These are phyloP conservation scores for Martes martes DNA, from an alignment of 2,113 vertebrate species.

Conservation along the genomic window DNA sequence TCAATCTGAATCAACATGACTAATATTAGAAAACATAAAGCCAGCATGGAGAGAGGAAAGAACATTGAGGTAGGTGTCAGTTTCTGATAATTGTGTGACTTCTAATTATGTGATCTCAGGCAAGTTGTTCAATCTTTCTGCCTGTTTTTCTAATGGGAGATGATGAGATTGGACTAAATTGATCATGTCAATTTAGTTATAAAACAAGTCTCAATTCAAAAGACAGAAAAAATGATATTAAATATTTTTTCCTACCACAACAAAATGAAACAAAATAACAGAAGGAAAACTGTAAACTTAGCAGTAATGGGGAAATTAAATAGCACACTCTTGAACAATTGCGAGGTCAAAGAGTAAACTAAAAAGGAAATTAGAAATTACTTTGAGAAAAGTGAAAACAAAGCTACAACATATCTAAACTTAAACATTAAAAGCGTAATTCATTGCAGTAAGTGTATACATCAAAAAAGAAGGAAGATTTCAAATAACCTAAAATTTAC, in stretches of 20 bases:
- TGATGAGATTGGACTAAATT: background rate
- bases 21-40: background rate
- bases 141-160: background rate
- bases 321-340: background rate
- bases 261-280: background rate
- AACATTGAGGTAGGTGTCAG: background rate
- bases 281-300: background rate
- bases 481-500: background rate
- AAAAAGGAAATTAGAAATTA: background rate
- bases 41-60: background rate
- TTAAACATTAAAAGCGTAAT: background rate
- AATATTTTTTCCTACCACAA: background rate
- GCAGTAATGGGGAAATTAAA: background rate
- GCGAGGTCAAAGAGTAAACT: background rate
- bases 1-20: background rate
- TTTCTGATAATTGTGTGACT: background rate
- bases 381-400: background rate
- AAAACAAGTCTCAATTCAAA: background rate
- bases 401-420: background rate
- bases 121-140: background rate
- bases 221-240: background rate
- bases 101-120: background rate
- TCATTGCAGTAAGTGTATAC: background rate
- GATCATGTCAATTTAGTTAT: background rate
- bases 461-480: background rate